phyloP scores from a whole-genome alignment of 2,797 vertebrate species.

The Cirrhinus molitorella region DNA sequence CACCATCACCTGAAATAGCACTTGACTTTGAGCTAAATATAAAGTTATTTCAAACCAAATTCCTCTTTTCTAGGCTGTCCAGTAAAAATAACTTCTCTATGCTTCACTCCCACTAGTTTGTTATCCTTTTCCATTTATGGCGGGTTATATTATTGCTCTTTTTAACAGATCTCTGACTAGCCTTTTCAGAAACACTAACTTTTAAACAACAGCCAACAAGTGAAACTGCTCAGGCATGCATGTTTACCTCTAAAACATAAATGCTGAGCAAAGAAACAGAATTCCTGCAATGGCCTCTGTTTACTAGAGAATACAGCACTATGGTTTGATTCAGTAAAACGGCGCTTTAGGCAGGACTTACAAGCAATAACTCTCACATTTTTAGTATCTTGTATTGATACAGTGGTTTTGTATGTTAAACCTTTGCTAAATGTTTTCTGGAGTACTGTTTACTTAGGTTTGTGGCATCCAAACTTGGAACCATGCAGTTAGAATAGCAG shows the following conservation, averaged over 20 bases:
- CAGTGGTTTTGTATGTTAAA: conserved; percentile 7
- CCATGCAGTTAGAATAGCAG: neutral
- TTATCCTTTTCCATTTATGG: conserved; percentile 34
- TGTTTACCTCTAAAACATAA: conserved; percentile 34
- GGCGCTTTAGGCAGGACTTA: neutral
- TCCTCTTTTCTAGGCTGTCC: neutral
- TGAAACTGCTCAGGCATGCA: conserved; percentile 43
- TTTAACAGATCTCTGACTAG: conserved; percentile 20
- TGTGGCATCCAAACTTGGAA: conserved; percentile 1
- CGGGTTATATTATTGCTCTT: conserved; percentile 30
- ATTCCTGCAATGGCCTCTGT: conserved; percentile 23
- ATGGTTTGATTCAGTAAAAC: conserved; percentile 2
- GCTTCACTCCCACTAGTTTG: neutral
- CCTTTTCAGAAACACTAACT: conserved; percentile 38
- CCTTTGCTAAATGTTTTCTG: neutral
- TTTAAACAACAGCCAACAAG: conserved; percentile 40
- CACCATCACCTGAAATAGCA: conserved; percentile 21
- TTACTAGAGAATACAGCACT: conserved; percentile 19
- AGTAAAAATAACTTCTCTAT: conserved; percentile 15
- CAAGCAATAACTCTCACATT: neutral
- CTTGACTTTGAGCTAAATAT: neutral
- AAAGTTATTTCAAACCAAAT: conserved; percentile 8
- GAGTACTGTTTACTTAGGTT: neutral
- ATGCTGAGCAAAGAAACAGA: conserved; percentile 28
- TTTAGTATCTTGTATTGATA: neutral